A percentile compares a stretch with the other conserved stretches of the same genome.
These are phyloP conservation scores for Alethe castanea DNA, from an alignment of 2,113 vertebrate genomes.

Conservation along the genomic window DNA sequence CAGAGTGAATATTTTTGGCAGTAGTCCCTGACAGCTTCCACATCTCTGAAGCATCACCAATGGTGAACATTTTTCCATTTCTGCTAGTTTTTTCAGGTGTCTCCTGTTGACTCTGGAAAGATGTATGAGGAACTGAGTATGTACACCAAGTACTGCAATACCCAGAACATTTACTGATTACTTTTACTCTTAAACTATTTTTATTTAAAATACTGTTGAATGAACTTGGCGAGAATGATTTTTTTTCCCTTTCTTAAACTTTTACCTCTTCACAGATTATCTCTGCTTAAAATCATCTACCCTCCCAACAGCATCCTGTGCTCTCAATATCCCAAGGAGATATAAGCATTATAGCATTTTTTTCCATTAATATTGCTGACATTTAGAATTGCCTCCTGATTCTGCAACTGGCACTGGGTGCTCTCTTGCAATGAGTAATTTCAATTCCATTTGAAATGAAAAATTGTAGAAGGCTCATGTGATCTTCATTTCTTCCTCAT, in stretches of 20 bases:
- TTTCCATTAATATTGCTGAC: background rate
- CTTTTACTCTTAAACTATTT: background rate
- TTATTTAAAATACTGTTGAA: background rate
- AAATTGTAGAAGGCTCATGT: background rate
- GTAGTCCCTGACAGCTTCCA: background rate
- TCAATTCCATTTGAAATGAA: background rate
- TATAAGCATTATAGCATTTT: background rate
- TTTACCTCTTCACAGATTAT: background rate
- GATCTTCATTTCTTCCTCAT: background rate
- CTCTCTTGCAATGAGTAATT: background rate
- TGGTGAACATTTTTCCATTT: background rate
- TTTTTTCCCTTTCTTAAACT: background rate
- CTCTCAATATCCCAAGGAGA: background rate
- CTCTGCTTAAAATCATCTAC: background rate
- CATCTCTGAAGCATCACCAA: fast-evolving
- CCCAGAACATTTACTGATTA: background rate
- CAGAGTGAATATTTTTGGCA: background rate
- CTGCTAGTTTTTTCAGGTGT: background rate
- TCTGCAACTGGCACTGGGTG: background rate
- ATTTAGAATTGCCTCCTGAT: background rate
- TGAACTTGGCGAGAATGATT: background rate
- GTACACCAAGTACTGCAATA: background rate
- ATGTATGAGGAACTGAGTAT: background rate
- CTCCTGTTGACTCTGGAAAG: background rate
- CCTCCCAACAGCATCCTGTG: background rate